Conservation (phyloP, 1,140 invertebrate genomes). For the Antheraea pernyi region DNA sequence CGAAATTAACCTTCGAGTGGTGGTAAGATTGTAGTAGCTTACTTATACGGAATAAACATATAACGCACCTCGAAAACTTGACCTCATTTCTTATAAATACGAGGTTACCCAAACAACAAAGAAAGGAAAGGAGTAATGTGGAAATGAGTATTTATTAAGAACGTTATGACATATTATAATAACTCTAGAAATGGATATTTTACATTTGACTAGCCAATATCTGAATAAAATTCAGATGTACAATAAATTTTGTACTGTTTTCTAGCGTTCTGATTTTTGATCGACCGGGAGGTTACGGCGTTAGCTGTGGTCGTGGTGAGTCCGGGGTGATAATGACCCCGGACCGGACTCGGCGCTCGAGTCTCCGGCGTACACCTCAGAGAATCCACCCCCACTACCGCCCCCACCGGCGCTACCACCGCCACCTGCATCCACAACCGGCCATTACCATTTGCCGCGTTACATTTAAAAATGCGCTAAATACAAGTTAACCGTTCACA, state of each 20-base stretch:
- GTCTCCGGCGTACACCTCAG: conserved; percentile 71
- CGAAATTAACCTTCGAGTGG: too few species aligned
- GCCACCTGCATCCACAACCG: conserved; percentile 14
- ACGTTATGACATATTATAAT: not conserved
- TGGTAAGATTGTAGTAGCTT: too few species aligned
- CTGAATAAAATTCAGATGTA: not conserved
- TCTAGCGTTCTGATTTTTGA: not conserved
- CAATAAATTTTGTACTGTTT: conserved; percentile 1
- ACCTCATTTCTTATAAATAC: too few species aligned
- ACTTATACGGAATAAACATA: too few species aligned
- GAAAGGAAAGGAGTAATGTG: too few species aligned
- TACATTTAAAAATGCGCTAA: too few species aligned
- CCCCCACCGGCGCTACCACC: conserved; percentile 45
- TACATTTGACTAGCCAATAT: not conserved
- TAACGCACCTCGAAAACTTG: too few species aligned
- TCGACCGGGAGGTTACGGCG: conserved; percentile 20
- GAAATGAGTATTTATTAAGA: too few species aligned
- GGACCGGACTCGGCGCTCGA: conserved; percentile 70
- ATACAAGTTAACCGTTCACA: too few species aligned
- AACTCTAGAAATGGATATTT: not conserved
- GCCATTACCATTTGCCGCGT: not conserved
- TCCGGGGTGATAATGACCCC: conserved; percentile 64
- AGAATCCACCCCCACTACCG: conserved; percentile 63
- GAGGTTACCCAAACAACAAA: too few species aligned
- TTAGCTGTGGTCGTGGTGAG: conserved; percentile 72